Percentiles rank a stretch among this genome's conserved stretches.
Evolutionary conservation across 92 coral and sea anemone species (phyloP).

Genomic region (Plumapathes pennacea): DNA sequence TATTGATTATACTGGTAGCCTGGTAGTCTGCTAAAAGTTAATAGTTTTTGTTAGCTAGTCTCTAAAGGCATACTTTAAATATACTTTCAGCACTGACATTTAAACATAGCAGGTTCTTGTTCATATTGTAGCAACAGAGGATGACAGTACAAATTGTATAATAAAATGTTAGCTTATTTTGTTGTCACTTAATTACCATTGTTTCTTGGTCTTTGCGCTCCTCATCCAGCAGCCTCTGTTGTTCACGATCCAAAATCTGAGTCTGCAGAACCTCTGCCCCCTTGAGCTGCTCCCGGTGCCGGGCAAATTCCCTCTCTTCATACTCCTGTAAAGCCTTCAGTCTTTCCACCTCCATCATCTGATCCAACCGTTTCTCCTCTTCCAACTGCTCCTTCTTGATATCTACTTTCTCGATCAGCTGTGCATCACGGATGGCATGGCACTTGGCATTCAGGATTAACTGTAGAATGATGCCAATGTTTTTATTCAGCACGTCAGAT

Average conservation of each 20-base stretch:
- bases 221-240: slow-evolving; percentile 80
- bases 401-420: slow-evolving; percentile 94
- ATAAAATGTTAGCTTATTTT: too few species aligned
- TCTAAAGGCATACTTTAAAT: too few species aligned
- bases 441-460: slow-evolving; percentile 97
- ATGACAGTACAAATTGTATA: too few species aligned
- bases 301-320: slow-evolving; percentile 82
- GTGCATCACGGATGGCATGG: slow-evolving; percentile 99
- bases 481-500: too few species aligned
- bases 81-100: neutral
- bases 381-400: slow-evolving; percentile 87
- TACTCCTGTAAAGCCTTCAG: slow-evolving; percentile 79
- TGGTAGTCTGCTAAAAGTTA: too few species aligned
- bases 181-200: slow-evolving; percentile 63
- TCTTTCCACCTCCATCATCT: slow-evolving; percentile 99
- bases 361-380: slow-evolving; percentile 94
- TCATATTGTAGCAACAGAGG: neutral
- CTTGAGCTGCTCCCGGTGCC: slow-evolving; percentile 78
- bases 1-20: too few species aligned
- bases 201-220: slow-evolving; percentile 97
- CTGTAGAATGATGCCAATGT: slow-evolving; percentile 53
- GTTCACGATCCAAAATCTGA: slow-evolving; percentile 85
- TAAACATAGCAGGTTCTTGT: too few species aligned
- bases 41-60: too few species aligned
- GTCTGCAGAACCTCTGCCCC: slow-evolving; percentile 89